Percentiles rank a stretch among this genome's conserved stretches.
Evolutionary conservation across 1,140 invertebrate species (phyloP).

Genomic region (Anastrepha ludens): DNA sequence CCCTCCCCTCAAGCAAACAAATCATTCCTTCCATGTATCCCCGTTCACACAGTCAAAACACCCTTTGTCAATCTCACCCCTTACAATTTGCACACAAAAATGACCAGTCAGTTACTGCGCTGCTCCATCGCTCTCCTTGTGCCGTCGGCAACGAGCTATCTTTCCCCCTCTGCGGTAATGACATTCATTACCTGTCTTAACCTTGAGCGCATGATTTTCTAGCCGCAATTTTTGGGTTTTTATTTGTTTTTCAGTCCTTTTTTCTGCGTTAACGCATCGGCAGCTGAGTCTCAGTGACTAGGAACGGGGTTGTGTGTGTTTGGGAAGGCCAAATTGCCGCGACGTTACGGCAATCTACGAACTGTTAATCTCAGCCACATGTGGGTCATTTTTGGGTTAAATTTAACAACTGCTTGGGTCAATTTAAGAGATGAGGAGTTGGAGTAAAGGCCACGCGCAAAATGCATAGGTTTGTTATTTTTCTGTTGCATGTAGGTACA

Average conservation of each 20-base stretch:
- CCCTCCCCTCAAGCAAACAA: background rate
- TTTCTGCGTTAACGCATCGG: conserved; percentile 29
- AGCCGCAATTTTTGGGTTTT: background rate
- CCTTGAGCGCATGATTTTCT: background rate
- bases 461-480: background rate
- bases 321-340: background rate
- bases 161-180: background rate
- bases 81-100: background rate
- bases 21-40: background rate
- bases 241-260: conserved; percentile 25
- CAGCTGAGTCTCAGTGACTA: conserved; percentile 4
- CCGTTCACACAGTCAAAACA: background rate
- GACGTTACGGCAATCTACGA: background rate
- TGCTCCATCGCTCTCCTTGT: background rate
- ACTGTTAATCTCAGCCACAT: conserved; percentile 26
- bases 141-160: background rate
- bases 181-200: conserved; percentile 34
- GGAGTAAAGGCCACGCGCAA: background rate
- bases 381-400: conserved; percentile 40
- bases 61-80: background rate
- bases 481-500: background rate
- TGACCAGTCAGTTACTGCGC: background rate
- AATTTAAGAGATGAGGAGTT: background rate
- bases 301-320: background rate
- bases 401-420: conserved; percentile 34